These are phyloP conservation scores for Eurypyga helias DNA, from an alignment of 2,113 vertebrate species.

Conservation along the genomic window DNA sequence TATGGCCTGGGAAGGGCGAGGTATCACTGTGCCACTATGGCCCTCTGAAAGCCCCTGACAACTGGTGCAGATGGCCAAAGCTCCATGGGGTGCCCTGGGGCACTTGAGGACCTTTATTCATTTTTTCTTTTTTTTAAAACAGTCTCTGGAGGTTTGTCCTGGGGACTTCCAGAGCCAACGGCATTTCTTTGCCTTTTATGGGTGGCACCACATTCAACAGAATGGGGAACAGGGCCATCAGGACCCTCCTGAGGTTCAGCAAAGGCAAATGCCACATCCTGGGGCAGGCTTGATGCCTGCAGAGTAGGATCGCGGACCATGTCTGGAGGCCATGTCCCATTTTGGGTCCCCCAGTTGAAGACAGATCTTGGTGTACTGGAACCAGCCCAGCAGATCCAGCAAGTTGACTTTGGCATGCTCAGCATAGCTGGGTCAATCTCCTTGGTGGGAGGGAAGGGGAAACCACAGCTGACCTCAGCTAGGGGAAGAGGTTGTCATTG, in stretches of 20 bases:
- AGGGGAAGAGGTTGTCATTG: background rate
- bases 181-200: background rate
- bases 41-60: accelerated
- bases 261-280: background rate
- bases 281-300: background rate
- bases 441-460: background rate
- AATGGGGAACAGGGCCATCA: background rate
- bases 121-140: background rate
- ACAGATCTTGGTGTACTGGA: background rate
- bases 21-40: accelerated
- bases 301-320: background rate
- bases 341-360: background rate
- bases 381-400: background rate
- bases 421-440: background rate
- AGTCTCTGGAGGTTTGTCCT: background rate
- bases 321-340: background rate
- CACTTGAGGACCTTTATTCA: background rate
- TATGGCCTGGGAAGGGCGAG: background rate
- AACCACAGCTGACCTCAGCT: background rate
- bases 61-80: background rate
- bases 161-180: background rate
- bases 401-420: background rate
- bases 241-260: background rate
- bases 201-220: background rate
- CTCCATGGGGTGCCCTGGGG: accelerated